Evolutionary conservation across 1,140 invertebrate species (phyloP), one percentile per base, ranked within the genome.

Genomic region (Drosophila serrata): DNA sequence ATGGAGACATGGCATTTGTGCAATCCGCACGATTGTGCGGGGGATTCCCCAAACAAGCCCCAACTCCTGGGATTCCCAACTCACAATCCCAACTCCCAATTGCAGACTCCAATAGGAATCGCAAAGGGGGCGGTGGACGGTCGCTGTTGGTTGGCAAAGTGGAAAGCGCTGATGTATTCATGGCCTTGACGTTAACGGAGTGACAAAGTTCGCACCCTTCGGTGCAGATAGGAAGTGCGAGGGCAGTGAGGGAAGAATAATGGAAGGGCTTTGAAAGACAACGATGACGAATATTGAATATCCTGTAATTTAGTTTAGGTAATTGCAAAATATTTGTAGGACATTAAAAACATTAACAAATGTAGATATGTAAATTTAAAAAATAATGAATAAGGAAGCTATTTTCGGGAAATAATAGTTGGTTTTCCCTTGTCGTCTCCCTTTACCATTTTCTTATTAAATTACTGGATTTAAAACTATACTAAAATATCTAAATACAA

Each of bases 201-300:
- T 87, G 84, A 87, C 84, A 87, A 87, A 87, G 87, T 87, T 87
- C 85, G 84, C 84, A 88, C 84, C 84, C 84, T 86, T 86, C 82
- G 67, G n/a, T 65, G 60, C 45, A 57, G 48, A 73, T 22, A 45
- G 42, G 31, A 55, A 72, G 35, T 60, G 45, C 53, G 37, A 51
- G 40, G 31, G 37, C 39, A 33, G 60, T 11, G 15, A 37, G 9
- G 40, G 39, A 59, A 59, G 49, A 75, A 75, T 27, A 60, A 37
- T 19, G 13, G 22, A 29, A 22, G 9, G 33, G 27, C 27, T 22
- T 58, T 29, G 46, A 4, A 0, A 22, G 37, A 13, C 22, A 13
- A 22, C 5, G 1, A 22, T 11, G 35, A 1, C 19, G 65, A 46
- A 22, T 17, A 22, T 11, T 17, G 22, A 15, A 72, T 72, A 12